A percentile compares a stretch with the other conserved stretches of the same genome.
phyloP scores from a whole-genome alignment of 2,888 invertebrate genomes.

The Lasioglossum leucozonium region DNA sequence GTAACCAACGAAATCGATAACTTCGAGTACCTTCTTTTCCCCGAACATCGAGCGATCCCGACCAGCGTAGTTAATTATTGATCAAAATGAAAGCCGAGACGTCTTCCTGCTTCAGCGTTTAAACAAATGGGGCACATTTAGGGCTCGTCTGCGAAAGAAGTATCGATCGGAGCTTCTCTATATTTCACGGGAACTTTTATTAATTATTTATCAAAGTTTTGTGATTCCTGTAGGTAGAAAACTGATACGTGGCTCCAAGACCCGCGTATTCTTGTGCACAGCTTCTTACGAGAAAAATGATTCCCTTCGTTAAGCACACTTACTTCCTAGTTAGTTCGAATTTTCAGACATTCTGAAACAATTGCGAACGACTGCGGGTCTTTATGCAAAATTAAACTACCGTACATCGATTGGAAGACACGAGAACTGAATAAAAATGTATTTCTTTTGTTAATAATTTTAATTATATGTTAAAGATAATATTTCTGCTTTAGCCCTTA shows the following conservation, averaged over 20 bases:
- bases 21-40: neutral
- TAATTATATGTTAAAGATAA: no score
- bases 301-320: neutral
- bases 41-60: neutral
- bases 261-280: neutral
- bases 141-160: neutral
- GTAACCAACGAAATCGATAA: neutral
- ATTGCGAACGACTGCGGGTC: neutral
- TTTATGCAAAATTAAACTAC: neutral
- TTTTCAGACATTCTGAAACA: neutral
- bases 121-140: neutral
- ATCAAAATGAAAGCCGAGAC: neutral
- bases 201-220: slow-evolving; percentile 1
- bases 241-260: neutral
- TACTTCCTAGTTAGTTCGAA: neutral
- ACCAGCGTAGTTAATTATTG: neutral
- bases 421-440: neutral
- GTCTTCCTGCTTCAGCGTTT: neutral
- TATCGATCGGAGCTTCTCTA: slow-evolving; percentile 7
- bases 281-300: neutral
- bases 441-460: neutral
- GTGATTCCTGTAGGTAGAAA: neutral
- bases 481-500: neutral
- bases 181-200: slow-evolving; percentile 16
- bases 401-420: neutral